Percentiles rank a stretch among this genome's conserved stretches.
These are phyloP conservation scores for Rhynchomys soricoides DNA, from an alignment of 2,113 vertebrate genomes.

Conservation along the genomic window DNA sequence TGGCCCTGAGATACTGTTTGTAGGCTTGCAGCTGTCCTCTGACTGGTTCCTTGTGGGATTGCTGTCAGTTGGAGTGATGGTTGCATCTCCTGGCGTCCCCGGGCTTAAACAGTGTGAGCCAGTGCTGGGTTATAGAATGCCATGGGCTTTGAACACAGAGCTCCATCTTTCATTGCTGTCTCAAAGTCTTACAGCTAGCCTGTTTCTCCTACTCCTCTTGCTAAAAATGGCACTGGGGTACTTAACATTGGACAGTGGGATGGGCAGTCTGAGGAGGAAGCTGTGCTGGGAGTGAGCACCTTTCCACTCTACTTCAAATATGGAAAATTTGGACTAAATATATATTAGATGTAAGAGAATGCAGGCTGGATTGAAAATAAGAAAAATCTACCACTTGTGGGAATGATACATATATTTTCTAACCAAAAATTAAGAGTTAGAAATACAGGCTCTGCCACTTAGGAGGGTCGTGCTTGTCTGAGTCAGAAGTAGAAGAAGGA, in stretches of 20 bases:
- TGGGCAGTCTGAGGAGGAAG: not conserved
- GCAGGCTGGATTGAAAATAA: not conserved
- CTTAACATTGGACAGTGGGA: no score
- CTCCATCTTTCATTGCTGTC: accelerated
- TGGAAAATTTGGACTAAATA: not conserved
- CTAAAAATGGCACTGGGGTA: not conserved
- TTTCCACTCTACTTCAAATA: not conserved
- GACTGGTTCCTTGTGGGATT: accelerated
- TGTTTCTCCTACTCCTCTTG: not conserved
- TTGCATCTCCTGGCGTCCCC: no score
- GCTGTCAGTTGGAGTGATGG: not conserved
- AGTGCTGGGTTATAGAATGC: accelerated
- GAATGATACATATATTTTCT: not conserved
- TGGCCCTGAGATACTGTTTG: not conserved
- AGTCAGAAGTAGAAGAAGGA: accelerated
- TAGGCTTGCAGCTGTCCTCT: accelerated
- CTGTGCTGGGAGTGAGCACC: no score
- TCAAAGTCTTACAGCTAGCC: not conserved
- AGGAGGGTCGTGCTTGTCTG: accelerated
- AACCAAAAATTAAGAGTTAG: not conserved
- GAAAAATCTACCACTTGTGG: not conserved
- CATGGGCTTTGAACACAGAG: not conserved
- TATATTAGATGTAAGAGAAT: not conserved
- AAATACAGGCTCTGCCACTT: accelerated
- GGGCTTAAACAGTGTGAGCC: not conserved